Evolutionary conservation across 2,888 invertebrate genomes (phyloP), one percentile per base, ranked within the genome.

Genomic region (Acleris holmiana): DNA sequence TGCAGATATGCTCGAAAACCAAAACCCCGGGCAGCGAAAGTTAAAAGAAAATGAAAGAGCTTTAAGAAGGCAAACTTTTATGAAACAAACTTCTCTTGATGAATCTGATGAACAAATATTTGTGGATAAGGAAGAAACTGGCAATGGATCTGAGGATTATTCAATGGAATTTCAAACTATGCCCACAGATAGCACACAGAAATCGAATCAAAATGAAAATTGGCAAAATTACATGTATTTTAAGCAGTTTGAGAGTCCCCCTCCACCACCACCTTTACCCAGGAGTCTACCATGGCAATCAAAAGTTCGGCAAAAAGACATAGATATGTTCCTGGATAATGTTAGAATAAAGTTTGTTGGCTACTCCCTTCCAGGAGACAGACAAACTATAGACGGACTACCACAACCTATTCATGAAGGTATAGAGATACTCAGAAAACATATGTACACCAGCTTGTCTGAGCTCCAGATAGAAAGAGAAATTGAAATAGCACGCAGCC

Each of bases 381-480:
- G 96, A 63, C 95, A 95, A 67, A 98, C 98, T 59, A 93, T 99
- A 70, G 98, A 99, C 61, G 99, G 99, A 1, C 91, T 99, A 63
- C 99, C 99, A 0, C 96, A 97, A 76, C 99, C 99, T 0, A 99
- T 99, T 77, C 98, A 98, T 81, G 99, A 99, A 89, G 98, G 99
- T 35, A 96, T 99, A 40, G 96, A 96, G 77, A 98, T 98, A 63
- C 91, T 99, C 46, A 97, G 96, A 86, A 94, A 97, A 93, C 98
- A 99, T 81, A 96, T 99, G 94, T 99, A 99, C 84, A 95, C 96
- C 44, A 99, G 99, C 59, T 89, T 99, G 67, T 95, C 98, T 17
- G 99, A 99, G 89, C 91, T 98, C 63, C 99, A 99, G 89, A 96
- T 97, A 66, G 96, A 96, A 78, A 95, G 96, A 78, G 99, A 99